Evolutionary conservation across 2,113 vertebrate genomes (phyloP).

Genomic region (Lasiurus borealis): DNA sequence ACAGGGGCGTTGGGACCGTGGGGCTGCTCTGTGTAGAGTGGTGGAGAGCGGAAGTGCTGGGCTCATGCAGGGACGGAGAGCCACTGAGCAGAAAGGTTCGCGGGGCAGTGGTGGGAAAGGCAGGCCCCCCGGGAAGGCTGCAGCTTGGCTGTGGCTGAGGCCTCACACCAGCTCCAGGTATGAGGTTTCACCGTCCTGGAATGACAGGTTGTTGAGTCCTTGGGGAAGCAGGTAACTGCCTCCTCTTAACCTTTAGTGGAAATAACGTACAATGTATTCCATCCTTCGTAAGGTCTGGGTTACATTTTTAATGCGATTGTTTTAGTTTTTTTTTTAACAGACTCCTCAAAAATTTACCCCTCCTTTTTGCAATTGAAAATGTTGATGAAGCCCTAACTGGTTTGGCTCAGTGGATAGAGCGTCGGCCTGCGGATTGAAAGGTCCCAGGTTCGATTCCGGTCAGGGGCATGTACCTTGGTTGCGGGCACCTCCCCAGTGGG

Average conservation of each 20-base stretch:
- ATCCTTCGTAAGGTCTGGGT: neutral
- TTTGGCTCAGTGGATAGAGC: too few relatives aligned
- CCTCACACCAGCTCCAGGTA: neutral
- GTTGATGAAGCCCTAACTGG: neutral
- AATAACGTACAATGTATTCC: neutral
- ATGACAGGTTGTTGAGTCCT: neutral
- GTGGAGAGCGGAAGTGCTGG: neutral
- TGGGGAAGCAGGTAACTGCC: neutral
- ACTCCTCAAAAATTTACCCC: neutral
- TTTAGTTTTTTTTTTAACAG: neutral
- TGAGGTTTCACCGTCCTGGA: neutral
- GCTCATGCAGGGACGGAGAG: neutral
- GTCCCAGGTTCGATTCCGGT: too few relatives aligned
- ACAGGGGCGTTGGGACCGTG: too few relatives aligned
- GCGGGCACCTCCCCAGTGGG: too few relatives aligned
- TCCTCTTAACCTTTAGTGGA: neutral
- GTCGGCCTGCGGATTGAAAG: too few relatives aligned
- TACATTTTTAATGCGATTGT: neutral
- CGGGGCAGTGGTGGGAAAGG: too few relatives aligned
- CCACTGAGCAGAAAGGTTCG: fast-evolving
- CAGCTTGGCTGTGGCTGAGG: neutral
- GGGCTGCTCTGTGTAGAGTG: neutral
- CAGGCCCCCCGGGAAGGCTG: neutral
- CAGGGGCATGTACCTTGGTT: too few relatives aligned
- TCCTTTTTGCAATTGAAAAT: neutral